These are phyloP conservation scores for Athetis lepigone DNA, from an alignment of 2,888 invertebrate species.

Conservation along the genomic window DNA sequence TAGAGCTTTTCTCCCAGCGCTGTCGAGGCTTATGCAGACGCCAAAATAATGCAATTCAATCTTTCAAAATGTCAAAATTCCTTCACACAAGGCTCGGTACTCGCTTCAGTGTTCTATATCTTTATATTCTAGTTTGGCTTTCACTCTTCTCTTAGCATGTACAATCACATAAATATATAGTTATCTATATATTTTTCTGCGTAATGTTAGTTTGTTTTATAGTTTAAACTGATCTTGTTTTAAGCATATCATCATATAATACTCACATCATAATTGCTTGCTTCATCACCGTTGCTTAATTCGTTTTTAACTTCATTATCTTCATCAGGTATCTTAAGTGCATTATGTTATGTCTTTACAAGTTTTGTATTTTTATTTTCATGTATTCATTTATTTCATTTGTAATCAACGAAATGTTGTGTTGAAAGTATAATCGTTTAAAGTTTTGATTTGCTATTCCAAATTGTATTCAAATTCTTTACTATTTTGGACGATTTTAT, in stretches of 20 bases:
- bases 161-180: constrained; percentile 23
- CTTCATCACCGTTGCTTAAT: constrained; percentile 49
- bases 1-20: constrained; percentile 10
- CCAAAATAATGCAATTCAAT: constrained; percentile 47
- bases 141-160: constrained; percentile 47
- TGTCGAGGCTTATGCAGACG: constrained; percentile 1
- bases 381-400: constrained; percentile 4
- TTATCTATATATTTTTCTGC: constrained; percentile 26
- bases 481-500: constrained; percentile 2
- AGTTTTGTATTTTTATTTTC: constrained; percentile 5
- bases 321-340: constrained; percentile 15
- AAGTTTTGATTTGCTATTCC: constrained; percentile 11
- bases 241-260: constrained; percentile 26
- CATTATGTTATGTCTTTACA: constrained; percentile 9
- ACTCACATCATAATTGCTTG: constrained; percentile 41
- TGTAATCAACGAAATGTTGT: constrained; percentile 8
- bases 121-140: constrained; percentile 22
- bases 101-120: constrained; percentile 43
- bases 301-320: constrained; percentile 33
- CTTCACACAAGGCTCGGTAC: constrained; percentile 44
- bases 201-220: constrained; percentile 28
- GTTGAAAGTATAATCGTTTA: not conserved
- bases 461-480: constrained; percentile 6
- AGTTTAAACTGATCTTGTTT: constrained; percentile 19
- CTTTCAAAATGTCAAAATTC: constrained; percentile 28